Conservation (phyloP, 2,888 invertebrate species). For the Stenurella melanura region DNA sequence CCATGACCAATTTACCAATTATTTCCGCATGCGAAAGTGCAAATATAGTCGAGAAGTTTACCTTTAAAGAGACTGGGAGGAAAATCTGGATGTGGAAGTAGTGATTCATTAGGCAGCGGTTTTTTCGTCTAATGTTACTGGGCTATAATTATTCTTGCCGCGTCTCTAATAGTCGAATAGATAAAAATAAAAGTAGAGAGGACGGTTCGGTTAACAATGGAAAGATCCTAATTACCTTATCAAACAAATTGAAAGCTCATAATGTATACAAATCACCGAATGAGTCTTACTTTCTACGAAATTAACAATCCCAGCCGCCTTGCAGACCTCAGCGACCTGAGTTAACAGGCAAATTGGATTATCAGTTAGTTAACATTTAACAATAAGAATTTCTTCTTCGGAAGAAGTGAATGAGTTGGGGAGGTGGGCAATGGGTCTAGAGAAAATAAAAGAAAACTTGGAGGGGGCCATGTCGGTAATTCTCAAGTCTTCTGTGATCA, state of each 20-base stretch:
- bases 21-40: no score
- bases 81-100: no score
- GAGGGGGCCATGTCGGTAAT: constrained; percentile 61
- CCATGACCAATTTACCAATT: no score
- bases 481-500: constrained; percentile 61
- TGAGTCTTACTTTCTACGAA: constrained; percentile 43
- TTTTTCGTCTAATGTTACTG: no score
- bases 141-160: no score
- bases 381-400: constrained; percentile 43
- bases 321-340: constrained; percentile 22
- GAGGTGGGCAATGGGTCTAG: constrained; percentile 58
- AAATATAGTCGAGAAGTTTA: no score
- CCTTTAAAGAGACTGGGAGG: no score
- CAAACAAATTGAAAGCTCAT: constrained; percentile 7
- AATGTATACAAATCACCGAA: constrained; percentile 6
- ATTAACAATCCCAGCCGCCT: constrained; percentile 34
- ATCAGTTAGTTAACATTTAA: constrained; percentile 41
- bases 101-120: no score
- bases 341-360: constrained; percentile 42
- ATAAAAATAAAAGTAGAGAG: constrained; percentile 10
- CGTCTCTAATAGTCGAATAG: constrained; percentile 6
- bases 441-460: constrained; percentile 63
- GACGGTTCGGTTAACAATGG: not conserved
- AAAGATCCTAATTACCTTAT: constrained; percentile 9
- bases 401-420: constrained; percentile 54